These are phyloP conservation scores for Ellobium chinense DNA, from an alignment of 2,888 invertebrate genomes.

Conservation along the genomic window DNA sequence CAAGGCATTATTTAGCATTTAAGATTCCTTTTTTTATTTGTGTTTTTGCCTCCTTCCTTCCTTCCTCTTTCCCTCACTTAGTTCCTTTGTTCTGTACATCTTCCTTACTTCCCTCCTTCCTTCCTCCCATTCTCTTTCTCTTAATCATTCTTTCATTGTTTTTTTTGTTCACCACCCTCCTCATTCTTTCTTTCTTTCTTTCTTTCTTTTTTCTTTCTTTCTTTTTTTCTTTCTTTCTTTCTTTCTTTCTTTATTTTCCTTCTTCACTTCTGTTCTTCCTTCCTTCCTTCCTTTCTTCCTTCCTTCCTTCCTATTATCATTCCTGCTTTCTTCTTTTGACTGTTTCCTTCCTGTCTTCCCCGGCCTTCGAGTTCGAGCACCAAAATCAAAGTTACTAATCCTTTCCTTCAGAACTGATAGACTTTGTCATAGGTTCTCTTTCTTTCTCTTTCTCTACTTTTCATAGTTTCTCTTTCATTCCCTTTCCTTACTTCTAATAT, in stretches of 20 bases:
- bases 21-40: no score
- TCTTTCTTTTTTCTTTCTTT: neutral
- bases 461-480: neutral
- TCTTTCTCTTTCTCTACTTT: neutral
- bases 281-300: neutral
- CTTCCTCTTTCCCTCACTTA: no score
- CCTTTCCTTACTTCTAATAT: no score
- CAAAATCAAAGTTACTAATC: no score
- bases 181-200: slow-evolving; percentile 1
- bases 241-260: neutral
- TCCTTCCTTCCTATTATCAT: neutral
- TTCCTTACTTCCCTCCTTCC: neutral
- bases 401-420: no score
- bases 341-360: neutral
- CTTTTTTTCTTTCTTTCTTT: neutral
- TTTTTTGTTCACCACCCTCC: neutral
- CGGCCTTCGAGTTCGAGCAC: no score
- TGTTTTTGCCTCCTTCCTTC: no score
- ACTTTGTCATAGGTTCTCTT: no score
- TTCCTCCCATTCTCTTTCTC: neutral
- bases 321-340: neutral
- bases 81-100: no score
- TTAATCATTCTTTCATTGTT: neutral
- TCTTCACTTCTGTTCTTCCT: neutral
- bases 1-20: no score